phyloP scores from a whole-genome alignment of 2,113 vertebrate genomes.

The Mastomys coucha region DNA sequence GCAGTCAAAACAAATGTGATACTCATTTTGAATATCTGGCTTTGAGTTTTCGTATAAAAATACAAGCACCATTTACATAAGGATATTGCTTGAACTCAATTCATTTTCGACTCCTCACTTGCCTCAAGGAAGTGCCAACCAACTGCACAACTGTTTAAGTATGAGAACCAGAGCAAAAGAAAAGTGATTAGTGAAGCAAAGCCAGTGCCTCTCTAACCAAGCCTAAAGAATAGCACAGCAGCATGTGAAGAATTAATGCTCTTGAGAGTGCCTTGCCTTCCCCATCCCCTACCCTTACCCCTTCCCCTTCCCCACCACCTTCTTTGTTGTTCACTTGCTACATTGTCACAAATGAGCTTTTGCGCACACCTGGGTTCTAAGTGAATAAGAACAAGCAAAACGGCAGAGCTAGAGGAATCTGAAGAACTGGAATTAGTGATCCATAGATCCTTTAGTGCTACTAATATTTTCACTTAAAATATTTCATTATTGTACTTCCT shows the following conservation, averaged over 20 bases:
- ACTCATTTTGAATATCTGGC: slow-evolving; percentile 83
- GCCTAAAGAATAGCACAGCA: neutral
- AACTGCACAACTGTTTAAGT: slow-evolving; percentile 55
- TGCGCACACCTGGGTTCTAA: neutral
- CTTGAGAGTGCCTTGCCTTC: neutral
- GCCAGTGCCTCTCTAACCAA: neutral
- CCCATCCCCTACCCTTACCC: neutral
- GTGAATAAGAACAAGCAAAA: neutral
- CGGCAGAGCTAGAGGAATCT: neutral
- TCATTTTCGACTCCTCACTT: slow-evolving; percentile 71
- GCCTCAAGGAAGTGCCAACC: slow-evolving; percentile 45
- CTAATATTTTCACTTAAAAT: neutral
- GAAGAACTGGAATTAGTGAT: neutral
- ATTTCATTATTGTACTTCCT: too few relatives aligned
- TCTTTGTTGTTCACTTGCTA: neutral
- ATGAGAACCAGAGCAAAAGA: slow-evolving; percentile 19
- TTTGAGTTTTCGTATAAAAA: slow-evolving; percentile 74
- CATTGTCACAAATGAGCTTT: neutral
- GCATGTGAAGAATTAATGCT: neutral
- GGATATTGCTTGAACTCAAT: slow-evolving; percentile 66
- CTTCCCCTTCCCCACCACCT: neutral
- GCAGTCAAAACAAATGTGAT: slow-evolving; percentile 83
- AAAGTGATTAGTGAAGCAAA: neutral
- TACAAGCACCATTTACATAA: slow-evolving; percentile 80
- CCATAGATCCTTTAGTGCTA: too few relatives aligned